Conservation (phyloP, 2,797 vertebrate genomes). For the Notamacropus eugenii region DNA sequence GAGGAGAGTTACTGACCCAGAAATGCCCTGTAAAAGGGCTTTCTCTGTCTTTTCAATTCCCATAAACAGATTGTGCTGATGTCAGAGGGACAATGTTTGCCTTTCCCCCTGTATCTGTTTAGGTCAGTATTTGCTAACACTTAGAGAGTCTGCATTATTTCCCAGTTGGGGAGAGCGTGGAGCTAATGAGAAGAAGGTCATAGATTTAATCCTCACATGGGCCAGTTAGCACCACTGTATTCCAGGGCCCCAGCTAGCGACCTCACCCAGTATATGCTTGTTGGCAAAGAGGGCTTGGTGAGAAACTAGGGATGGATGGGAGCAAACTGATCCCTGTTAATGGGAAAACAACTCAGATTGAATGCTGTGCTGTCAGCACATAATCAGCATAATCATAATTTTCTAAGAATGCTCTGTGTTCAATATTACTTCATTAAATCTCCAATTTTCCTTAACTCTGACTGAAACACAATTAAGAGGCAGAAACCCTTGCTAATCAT, state of each 20-base stretch:
- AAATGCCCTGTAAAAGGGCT: conserved; percentile 74
- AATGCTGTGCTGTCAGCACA: conserved; percentile 8
- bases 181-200: conserved; percentile 74
- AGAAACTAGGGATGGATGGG: conserved; percentile 48
- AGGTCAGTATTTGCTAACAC: conserved; percentile 79
- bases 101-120: conserved; percentile 71
- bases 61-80: conserved; percentile 75
- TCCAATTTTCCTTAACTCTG: conserved; percentile 44
- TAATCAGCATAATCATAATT: conserved; percentile 55
- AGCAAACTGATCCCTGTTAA: conserved; percentile 41
- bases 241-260: conserved; percentile 33
- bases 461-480: conserved; percentile 42
- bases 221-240: conserved; percentile 50
- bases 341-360: conserved; percentile 4
- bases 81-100: conserved; percentile 64
- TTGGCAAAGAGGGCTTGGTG: conserved; percentile 40
- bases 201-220: conserved; percentile 67
- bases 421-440: conserved; percentile 22
- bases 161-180: conserved; percentile 56
- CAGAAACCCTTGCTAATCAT: conserved; percentile 9
- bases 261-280: conserved; percentile 17
- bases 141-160: conserved; percentile 72
- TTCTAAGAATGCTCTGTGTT: conserved; percentile 61
- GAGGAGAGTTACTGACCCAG: conserved; percentile 76
- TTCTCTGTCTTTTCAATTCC: conserved; percentile 75